These are phyloP conservation scores for Vesta saturnalis DNA, from an alignment of 2,888 invertebrate species.

Conservation along the genomic window DNA sequence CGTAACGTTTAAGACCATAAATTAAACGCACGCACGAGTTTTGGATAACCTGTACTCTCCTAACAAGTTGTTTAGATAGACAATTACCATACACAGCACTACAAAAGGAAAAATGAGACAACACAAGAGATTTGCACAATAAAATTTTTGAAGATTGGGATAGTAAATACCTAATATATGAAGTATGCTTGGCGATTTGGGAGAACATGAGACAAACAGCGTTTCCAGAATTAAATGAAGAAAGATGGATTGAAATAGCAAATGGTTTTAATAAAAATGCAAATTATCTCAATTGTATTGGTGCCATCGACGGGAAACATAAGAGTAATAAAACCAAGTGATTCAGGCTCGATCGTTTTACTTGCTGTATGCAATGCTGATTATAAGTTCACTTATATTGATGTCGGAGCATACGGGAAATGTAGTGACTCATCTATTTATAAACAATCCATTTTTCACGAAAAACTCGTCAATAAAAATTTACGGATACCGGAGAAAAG, in stretches of 20 bases:
- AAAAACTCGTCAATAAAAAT: not conserved
- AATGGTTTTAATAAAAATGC: slow-evolving; percentile 16
- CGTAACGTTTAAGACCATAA: too few species aligned
- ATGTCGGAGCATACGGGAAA: not conserved
- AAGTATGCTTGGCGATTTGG: slow-evolving; percentile 12
- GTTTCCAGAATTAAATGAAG: not conserved
- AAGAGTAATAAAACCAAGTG: slow-evolving; percentile 16
- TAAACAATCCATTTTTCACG: slow-evolving; percentile 6
- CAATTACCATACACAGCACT: too few species aligned
- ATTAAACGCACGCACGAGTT: too few species aligned
- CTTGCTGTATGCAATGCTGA: slow-evolving; percentile 42
- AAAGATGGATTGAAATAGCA: slow-evolving; percentile 16
- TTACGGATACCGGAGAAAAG: slow-evolving; percentile 19
- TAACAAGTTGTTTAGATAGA: too few species aligned
- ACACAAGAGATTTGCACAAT: too few species aligned
- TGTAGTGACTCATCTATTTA: not conserved
- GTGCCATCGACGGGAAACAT: slow-evolving; percentile 7
- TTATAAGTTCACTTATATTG: not conserved
- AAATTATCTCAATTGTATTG: slow-evolving; percentile 24
- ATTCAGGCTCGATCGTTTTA: slow-evolving; percentile 40
- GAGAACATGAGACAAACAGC: not conserved
- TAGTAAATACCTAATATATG: too few species aligned
- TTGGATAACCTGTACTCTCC: too few species aligned
- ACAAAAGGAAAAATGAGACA: too few species aligned
- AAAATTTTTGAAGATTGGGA: too few species aligned